phyloP scores from a whole-genome alignment of 2,888 invertebrate species.

The Acrocera orbiculus region DNA sequence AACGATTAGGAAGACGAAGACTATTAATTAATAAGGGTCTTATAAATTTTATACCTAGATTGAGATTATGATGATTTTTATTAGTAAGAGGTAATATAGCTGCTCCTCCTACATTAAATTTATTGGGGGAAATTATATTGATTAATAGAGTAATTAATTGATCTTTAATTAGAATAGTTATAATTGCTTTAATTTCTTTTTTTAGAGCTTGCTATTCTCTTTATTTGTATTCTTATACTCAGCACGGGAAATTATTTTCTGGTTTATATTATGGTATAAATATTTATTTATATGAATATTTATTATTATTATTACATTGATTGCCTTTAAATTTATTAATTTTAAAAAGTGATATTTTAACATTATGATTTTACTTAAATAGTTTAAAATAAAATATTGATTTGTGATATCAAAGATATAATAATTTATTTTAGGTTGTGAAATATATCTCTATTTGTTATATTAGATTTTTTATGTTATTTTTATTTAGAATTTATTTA shows the following conservation, averaged over 20 bases:
- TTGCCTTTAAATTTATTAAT: constrained; percentile 44
- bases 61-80: constrained; percentile 48
- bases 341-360: constrained; percentile 36
- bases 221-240: constrained; percentile 43
- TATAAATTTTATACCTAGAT: constrained; percentile 39
- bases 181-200: constrained; percentile 41
- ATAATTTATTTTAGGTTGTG: constrained; percentile 35
- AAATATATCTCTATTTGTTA: constrained; percentile 36
- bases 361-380: constrained; percentile 40
- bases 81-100: constrained; percentile 45
- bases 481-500: constrained; percentile 30
- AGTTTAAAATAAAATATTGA: constrained; percentile 51
- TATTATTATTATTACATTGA: constrained; percentile 43
- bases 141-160: constrained; percentile 40
- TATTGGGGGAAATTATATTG: constrained; percentile 43
- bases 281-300: constrained; percentile 37
- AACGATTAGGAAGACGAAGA: constrained; percentile 40
- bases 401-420: constrained; percentile 47
- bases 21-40: constrained; percentile 44
- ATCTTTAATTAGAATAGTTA: constrained; percentile 33
- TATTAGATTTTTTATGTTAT: constrained; percentile 35
- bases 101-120: constrained; percentile 48
- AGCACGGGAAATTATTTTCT: constrained; percentile 40
- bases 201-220: constrained; percentile 47
- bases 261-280: constrained; percentile 35